Evolutionary conservation across 2,797 vertebrate species (phyloP), one percentile per base, ranked within the genome.

Genomic region (Darevskia mixta): DNA sequence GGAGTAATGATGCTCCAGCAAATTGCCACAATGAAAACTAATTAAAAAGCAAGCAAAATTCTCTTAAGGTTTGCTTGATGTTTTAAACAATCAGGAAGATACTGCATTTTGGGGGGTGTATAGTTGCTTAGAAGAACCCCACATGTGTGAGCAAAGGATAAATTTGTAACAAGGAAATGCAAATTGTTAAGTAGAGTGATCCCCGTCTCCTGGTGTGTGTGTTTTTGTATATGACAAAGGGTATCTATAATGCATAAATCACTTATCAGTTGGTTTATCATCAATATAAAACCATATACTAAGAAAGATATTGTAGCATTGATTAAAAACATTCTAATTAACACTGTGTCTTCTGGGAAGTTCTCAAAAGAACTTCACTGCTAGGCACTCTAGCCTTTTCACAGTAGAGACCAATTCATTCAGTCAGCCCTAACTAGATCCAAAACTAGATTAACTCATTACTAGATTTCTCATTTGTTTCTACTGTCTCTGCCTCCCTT

Each of bases 321-420:
- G n/a, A 82, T n/a, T 71, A 71, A 71, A 6, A 32, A 32, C 10
- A 32, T 32, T 64, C 61, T 64, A 5, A n/a, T n/a, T 71, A 71
- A 5, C 10, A n/a, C 69, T 71, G n/a, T 71, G 69, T 71, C 10
- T 32, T 71, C 27, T 71, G 27, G 29, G n/a, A 55, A 55, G 27
- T n/a, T 71, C 11, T 71, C 27, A n/a, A 11, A 43, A 69, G 43
- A 67, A 82, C 43, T 45, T 25, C 29, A 20, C 7, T 69, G 81
- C 3, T n/a, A 45, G 43, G 35, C 10, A 9, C 29, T 29, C 35
- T 76, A 38, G 79, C 27, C 23, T 32, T 49, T 79, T n/a, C 29
- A 86, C n/a, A 79, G 13, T 49, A 79, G n/a, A 43, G 15, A 69
- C 66, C 41, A 79, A 79, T 79, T 86, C 79, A 13, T 41, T 67